Percentiles rank a stretch among this genome's conserved stretches.
Conservation (phyloP, 2,113 vertebrate genomes). For the Sardina pilchardus region DNA sequence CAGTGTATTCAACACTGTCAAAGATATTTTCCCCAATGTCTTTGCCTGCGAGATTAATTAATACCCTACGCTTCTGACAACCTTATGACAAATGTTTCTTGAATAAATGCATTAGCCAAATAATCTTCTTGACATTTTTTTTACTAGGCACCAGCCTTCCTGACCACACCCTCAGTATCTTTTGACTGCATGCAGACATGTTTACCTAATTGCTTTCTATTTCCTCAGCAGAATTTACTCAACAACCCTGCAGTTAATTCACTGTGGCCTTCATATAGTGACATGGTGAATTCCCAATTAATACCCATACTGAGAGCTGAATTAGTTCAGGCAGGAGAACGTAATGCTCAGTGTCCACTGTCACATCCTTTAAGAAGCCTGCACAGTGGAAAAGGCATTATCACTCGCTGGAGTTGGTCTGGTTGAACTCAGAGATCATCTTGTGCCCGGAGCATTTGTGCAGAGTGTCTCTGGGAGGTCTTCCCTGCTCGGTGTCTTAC, state of each 20-base stretch:
- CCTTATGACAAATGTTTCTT: not conserved
- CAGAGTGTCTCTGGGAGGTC: not conserved
- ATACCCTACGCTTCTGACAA: not conserved
- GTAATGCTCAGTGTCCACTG: not conserved
- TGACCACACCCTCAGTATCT: not conserved
- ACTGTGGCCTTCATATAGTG: not conserved
- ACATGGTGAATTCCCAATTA: not conserved
- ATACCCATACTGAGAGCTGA: not conserved
- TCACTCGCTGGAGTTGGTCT: not conserved
- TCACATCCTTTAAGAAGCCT: not conserved
- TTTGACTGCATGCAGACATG: not conserved
- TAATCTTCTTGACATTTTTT: not conserved
- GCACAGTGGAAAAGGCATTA: not conserved
- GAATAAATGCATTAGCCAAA: not conserved
- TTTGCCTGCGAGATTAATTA: not conserved
- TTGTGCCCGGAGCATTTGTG: not conserved
- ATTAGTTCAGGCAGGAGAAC: not conserved
- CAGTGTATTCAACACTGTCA: not conserved
- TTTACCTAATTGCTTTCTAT: not conserved
- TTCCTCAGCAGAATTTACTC: not conserved
- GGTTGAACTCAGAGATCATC: not conserved
- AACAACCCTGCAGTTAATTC: not conserved
- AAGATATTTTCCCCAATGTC: not conserved
- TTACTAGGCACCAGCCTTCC: not conserved
- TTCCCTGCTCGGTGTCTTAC: not conserved